Evolutionary conservation across 2,797 vertebrate genomes (phyloP), one percentile per base, ranked within the genome.

Genomic region (Scolopax bukidnonensis): DNA sequence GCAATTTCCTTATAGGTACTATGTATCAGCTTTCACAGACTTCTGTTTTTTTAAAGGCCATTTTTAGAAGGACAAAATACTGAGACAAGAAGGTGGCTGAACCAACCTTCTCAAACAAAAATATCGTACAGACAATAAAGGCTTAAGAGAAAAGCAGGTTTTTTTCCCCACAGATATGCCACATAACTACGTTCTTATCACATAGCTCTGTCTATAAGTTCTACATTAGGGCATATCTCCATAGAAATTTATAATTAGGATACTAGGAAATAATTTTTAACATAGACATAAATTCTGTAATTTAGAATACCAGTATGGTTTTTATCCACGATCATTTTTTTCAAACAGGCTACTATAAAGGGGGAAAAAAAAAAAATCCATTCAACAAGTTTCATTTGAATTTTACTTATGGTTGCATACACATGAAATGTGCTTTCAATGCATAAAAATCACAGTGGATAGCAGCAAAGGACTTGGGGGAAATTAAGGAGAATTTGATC

Each of bases 381-480:
- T 97, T 97, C 91, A 92, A 94, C 41, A 95, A 91, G 87, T 97
- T 98, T 97, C 95, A 97, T 96, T 93, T 96, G 83, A 95, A 87
- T 97, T 98, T 97, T 97, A 97, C 97, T 97, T 96, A 93, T 96
- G 50, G 97, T 87, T 97, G 97, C 97, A 97, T 88, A 98, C 98
- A 98, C 98, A 98, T 93, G 97, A 98, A 98, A 98, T 98, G 98
- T 98, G 98, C 97, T 98, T 98, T 97, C 94, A 98, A 98, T 98
- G 97, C 98, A 98, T 98, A 98, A 98, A 98, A 98, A 98, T 98
- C 98, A 98, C 98, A 98, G 98, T 98, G 98, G 98, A 98, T 98
- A 98, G 98, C 98, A 98, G 98, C 98, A 98, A 98, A 98, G 97
- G 97, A 98, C 90, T 93, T 96, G 93, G 96, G 95, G 93, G 81